Evolutionary conservation across 1,140 invertebrate genomes (phyloP), one percentile per base, ranked within the genome.

Genomic region (Cotesia typhae): DNA sequence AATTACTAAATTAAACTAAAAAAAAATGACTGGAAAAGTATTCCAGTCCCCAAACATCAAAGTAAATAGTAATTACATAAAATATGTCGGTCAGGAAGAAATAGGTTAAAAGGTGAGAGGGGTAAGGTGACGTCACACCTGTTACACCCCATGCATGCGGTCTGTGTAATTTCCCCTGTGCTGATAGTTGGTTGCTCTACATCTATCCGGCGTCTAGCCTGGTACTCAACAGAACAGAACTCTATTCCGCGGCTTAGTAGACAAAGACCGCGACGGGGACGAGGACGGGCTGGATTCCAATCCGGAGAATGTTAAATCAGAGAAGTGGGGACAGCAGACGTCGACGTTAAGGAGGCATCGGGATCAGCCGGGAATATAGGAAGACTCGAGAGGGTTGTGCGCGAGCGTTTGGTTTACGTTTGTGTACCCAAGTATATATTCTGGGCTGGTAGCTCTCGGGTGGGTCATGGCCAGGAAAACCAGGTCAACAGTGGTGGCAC

Each of bases 121-220:
- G 20, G 53, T 59, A 10, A 68, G 57, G 53, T 85, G 83, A 85
- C 83, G 83, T 85, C 81, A 85, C 83, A 85, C 84, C 83, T 86
- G 84, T 86, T 85, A 86, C 83, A 79, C 79, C 76, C 75, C 66
- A 59, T 72, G 60, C 64, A 66, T 35, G 76, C 35, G 28, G 28
- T 28, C 28, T 28, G 28, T 28, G 28, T 1, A 28, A 28, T 28
- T 28, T 28, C 28, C 28, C 28, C 28, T 28, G 28, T 28, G 3
- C 28, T 28, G 28, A 28, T 28, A 28, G 28, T 28, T 28, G 28
- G 28, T 28, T 28, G 28, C 28, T 28, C 1, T 28, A 28, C 28
- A 28, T 28, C 28, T 28, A 28, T 28, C 28, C 28, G 28, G 28
- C 28, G 28, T 28, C 28, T 28, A 28, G 28, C 28, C 28, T 28